Percentiles rank a stretch among this genome's conserved stretches.
Conservation (phyloP, 1,140 invertebrate genomes). For the Procambarus virginalis region DNA sequence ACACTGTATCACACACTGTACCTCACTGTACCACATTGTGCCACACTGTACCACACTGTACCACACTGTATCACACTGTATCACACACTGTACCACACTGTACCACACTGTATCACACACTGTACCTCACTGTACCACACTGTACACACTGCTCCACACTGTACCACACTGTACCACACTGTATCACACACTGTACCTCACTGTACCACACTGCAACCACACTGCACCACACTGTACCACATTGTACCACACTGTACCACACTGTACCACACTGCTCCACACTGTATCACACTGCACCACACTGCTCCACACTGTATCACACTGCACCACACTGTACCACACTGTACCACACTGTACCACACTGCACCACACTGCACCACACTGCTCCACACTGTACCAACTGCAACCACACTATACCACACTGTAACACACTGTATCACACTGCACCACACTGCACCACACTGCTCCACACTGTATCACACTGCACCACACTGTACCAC, state of each 20-base stretch:
- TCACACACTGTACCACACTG: no score
- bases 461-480: no score
- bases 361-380: no score
- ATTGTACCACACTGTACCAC: not conserved
- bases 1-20: no score
- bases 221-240: not conserved
- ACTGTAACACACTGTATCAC: not conserved
- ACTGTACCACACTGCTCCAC: not conserved
- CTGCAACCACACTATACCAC: not conserved
- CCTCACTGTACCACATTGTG: no score
- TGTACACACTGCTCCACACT: not conserved
- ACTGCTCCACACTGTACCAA: no score
- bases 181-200: not conserved
- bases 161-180: not conserved
- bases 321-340: not conserved
- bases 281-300: not conserved
- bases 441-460: no score
- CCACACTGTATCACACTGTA: no score
- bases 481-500: no score
- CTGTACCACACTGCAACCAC: not conserved
- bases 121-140: not conserved
- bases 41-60: no score
- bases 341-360: no score
- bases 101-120: no score
- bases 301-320: not conserved